These are phyloP conservation scores for Drusus annulatus DNA, from an alignment of 1,140 invertebrate genomes.

Conservation along the genomic window DNA sequence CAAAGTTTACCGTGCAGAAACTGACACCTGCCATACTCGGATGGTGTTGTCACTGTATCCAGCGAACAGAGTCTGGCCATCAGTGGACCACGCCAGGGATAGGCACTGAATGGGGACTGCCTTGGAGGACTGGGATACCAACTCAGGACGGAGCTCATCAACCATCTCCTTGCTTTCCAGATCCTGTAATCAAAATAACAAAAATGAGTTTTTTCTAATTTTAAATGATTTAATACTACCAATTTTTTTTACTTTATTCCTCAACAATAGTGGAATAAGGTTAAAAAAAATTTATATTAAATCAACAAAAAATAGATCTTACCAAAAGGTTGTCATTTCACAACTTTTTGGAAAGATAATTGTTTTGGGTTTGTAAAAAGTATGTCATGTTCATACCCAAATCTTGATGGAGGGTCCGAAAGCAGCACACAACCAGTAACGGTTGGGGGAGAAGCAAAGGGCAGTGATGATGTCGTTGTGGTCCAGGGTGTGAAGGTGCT, in stretches of 20 bases:
- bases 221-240: too few species aligned
- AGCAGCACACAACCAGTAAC: conserved; percentile 99
- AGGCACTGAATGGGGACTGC: conserved; percentile 95
- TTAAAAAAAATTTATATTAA: too few species aligned
- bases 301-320: too few species aligned
- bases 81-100: conserved; percentile 98
- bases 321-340: too few species aligned
- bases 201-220: too few species aligned
- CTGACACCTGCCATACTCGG: conserved; percentile 98
- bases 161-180: conserved; percentile 99
- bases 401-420: conserved; percentile 99
- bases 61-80: conserved; percentile 99
- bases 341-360: too few species aligned
- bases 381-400: conserved; percentile 78
- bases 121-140: conserved; percentile 84
- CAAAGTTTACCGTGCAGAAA: conserved; percentile 77
- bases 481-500: conserved; percentile 98
- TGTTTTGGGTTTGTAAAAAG: too few species aligned
- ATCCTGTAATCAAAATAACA: conserved; percentile 76
- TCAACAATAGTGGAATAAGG: too few species aligned
- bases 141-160: conserved; percentile 97
- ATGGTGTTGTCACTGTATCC: conserved; percentile 99
- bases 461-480: conserved; percentile 99
- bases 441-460: conserved; percentile 98
- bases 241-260: too few species aligned